A percentile compares a stretch with the other conserved stretches of the same genome.
Evolutionary conservation across 1,140 invertebrate species (phyloP).

Genomic region (Gonatopus flavifemur): DNA sequence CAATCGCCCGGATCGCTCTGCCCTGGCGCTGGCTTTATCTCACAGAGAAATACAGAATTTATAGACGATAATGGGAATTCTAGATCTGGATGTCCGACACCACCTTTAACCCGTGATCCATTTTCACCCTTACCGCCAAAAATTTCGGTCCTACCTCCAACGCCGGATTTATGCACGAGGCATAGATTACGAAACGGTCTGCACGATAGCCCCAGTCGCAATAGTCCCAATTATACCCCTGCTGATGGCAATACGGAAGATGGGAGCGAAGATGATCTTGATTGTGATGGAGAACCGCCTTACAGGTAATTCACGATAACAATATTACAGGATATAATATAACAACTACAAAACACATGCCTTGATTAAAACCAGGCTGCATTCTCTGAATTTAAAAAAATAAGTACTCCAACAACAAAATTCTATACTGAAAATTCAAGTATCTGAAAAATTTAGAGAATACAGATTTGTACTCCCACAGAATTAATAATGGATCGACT

Average conservation of each 20-base stretch:
- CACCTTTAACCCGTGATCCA: constrained; percentile 50
- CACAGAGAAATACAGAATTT: too few relatives aligned
- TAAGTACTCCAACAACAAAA: too few relatives aligned
- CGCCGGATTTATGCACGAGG: constrained; percentile 62
- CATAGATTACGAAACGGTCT: constrained; percentile 43
- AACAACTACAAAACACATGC: too few relatives aligned
- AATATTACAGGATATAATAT: too few relatives aligned
- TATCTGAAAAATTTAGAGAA: too few relatives aligned
- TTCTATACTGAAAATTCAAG: too few relatives aligned
- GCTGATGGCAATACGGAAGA: constrained; percentile 53
- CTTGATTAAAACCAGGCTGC: too few relatives aligned
- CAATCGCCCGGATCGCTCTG: too few relatives aligned
- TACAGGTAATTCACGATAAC: constrained; percentile 51
- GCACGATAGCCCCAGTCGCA: constrained; percentile 46
- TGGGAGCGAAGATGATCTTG: constrained; percentile 54
- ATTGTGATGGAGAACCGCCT: constrained; percentile 57
- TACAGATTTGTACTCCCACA: too few relatives aligned
- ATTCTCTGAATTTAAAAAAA: too few relatives aligned
- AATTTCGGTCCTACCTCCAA: constrained; percentile 75
- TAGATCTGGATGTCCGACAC: constrained; percentile 54
- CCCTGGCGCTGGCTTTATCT: too few relatives aligned
- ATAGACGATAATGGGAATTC: neutral
- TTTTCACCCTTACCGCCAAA: constrained; percentile 63
- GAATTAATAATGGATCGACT: too few relatives aligned
- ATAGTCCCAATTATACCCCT: constrained; percentile 47